A percentile compares a stretch with the other conserved stretches of the same genome.
Conservation (phyloP, 2,113 vertebrate genomes). For the Tonatia bakeri region DNA sequence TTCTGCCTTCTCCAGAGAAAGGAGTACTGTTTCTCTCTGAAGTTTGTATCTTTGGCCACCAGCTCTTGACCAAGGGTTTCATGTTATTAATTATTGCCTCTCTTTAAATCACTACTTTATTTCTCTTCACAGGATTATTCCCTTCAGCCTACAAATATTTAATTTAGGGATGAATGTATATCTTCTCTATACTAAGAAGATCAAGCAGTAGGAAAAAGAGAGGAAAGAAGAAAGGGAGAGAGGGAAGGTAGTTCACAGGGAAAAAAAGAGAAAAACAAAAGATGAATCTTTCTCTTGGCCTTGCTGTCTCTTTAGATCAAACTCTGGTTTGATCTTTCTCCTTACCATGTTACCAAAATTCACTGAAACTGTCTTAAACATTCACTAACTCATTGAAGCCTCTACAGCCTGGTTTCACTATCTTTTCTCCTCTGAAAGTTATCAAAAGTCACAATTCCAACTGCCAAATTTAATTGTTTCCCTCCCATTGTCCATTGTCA, state of each 20-base stretch:
- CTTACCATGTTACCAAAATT: not conserved
- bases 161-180: not conserved
- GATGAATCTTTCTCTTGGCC: not conserved
- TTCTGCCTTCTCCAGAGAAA: not conserved
- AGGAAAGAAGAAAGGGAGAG: not conserved
- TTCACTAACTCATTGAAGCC: not conserved
- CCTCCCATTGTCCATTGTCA: not conserved
- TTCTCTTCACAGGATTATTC: not conserved
- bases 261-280: not conserved
- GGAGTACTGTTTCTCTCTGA: not conserved
- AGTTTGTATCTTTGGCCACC: not conserved
- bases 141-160: not conserved
- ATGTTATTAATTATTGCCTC: not conserved
- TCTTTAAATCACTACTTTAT: not conserved
- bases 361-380: not conserved
- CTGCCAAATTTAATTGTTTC: not conserved
- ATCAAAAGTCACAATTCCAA: not conserved
- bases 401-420: not conserved
- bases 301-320: not conserved
- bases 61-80: not conserved
- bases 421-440: not conserved
- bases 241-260: not conserved
- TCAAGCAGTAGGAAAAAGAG: not conserved
- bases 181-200: not conserved
- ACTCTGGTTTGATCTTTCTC: not conserved